Evolutionary conservation across 2,113 vertebrate species (phyloP), one percentile per base, ranked within the genome.

Genomic region (Thamnaconus septentrionalis): DNA sequence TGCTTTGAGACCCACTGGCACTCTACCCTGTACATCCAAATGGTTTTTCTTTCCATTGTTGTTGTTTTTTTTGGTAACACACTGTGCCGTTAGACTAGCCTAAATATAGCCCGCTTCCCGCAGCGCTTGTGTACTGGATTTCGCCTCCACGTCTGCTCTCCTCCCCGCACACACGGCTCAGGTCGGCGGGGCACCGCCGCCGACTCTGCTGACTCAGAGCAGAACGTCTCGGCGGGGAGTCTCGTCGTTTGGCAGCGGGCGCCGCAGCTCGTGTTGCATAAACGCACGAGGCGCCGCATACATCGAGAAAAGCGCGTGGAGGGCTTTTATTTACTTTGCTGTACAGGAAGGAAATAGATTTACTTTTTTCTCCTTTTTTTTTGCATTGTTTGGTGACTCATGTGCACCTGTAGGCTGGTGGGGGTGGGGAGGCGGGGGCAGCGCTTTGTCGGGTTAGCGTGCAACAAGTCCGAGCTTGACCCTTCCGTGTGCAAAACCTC

Each of bases 161-260:
- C 61, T 56, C 50, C 11, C n/a, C 51, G 73, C 18, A 31, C 69
- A 75, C 73, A 77, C 11, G 61, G 18, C 52, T 51, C 63, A 59
- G 69, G 76, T 70, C 84, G 76, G 61, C 82, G 62, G 77, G 73
- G 79, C 77, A 71, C 79, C 75, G 41, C 77, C 59, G 53, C 44
- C 5, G 12, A 31, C 71, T 72, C 71, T 87, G 82, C 87, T 85
- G 85, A 89, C 76, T 89, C 87, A 85, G 80, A 75, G 61, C 55
- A 69, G 66, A 79, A 72, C 56, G 66, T 61, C 65, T 76, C 56
- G 3, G 57, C 65, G 51, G 66, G 85, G 80, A 79, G 75, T 10
- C 62, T 0, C 8, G 69, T 79, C 84, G 79, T 9, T 48, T 51
- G 57, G 79, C 45, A 45, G 44, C 55, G 10, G 57, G 18, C 52